Evolutionary conservation across 2,113 vertebrate species (phyloP).

Genomic region (Malurus elegans): DNA sequence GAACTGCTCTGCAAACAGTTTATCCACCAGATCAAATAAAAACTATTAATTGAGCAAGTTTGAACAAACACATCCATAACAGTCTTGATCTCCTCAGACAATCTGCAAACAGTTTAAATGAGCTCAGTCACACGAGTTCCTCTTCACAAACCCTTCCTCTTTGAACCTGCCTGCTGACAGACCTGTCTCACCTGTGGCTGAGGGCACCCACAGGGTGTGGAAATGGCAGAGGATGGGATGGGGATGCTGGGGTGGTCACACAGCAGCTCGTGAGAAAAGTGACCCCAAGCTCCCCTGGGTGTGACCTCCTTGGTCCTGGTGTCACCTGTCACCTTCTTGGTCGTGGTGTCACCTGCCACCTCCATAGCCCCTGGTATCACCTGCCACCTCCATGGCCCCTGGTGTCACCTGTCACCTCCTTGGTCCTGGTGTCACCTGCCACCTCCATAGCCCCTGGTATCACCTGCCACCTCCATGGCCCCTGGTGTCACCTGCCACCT

Average conservation of each 20-base stretch:
- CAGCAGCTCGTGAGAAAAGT: accelerated
- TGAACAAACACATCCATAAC: constrained; percentile 63
- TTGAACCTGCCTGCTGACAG: constrained; percentile 12
- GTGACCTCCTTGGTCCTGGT: no score
- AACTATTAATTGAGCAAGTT: constrained; percentile 65
- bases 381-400: no score
- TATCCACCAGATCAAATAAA: constrained; percentile 60
- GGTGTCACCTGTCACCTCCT: no score
- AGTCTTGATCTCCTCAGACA: constrained; percentile 51
- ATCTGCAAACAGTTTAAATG: constrained; percentile 56
- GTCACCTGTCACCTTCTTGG: no score
- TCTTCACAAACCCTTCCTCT: not conserved
- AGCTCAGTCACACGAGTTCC: constrained; percentile 8
- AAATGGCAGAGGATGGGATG: not conserved
- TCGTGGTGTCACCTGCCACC: no score
- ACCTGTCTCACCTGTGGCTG: not conserved
- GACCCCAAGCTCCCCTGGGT: not conserved
- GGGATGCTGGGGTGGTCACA: not conserved
- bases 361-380: no score
- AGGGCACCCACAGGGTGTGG: not conserved
- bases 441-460: no score
- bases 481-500: no score
- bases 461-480: no score
- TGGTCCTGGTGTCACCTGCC: no score
- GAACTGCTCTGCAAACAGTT: constrained; percentile 60